Conservation (phyloP, 2,888 invertebrate genomes). For the Idaea aversata region DNA sequence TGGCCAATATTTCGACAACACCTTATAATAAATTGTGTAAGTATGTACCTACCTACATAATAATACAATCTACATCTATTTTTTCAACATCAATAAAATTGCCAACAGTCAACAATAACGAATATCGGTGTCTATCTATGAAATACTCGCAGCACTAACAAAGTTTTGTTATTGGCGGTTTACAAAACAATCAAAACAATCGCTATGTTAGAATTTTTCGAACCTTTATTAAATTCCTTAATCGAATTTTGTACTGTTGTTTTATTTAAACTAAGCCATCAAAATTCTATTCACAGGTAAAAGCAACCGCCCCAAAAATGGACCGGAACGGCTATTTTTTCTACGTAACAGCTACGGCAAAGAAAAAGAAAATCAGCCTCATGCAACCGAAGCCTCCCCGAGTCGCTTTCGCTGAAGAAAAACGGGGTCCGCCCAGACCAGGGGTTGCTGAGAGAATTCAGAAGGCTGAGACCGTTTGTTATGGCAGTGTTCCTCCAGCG, state of each 20-base stretch:
- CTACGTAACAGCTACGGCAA: constrained; percentile 74
- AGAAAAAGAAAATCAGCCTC: constrained; percentile 76
- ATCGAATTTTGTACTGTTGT: background rate
- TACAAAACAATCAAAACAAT: background rate
- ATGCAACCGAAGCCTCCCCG: constrained; percentile 75
- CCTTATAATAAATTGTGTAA: no score
- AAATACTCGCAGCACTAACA: background rate
- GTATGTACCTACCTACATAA: no score
- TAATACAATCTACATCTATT: no score
- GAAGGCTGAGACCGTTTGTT: constrained; percentile 9
- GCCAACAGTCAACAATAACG: background rate
- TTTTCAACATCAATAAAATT: background rate
- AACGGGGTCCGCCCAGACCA: constrained; percentile 46
- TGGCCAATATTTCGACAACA: no score
- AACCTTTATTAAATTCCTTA: background rate
- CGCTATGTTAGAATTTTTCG: background rate
- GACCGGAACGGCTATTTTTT: constrained; percentile 76
- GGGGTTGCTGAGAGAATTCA: constrained; percentile 63
- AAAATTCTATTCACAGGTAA: constrained; percentile 54
- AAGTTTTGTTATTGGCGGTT: background rate
- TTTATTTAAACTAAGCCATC: background rate
- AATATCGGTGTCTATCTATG: background rate
- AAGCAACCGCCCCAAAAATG: constrained; percentile 73
- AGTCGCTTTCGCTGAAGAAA: constrained; percentile 69
- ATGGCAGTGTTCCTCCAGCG: constrained; percentile 58